Base-by-base conservation (phyloP, 2,113 vertebrate genomes). In the Pyrgilauda ruficollis region DNA sequence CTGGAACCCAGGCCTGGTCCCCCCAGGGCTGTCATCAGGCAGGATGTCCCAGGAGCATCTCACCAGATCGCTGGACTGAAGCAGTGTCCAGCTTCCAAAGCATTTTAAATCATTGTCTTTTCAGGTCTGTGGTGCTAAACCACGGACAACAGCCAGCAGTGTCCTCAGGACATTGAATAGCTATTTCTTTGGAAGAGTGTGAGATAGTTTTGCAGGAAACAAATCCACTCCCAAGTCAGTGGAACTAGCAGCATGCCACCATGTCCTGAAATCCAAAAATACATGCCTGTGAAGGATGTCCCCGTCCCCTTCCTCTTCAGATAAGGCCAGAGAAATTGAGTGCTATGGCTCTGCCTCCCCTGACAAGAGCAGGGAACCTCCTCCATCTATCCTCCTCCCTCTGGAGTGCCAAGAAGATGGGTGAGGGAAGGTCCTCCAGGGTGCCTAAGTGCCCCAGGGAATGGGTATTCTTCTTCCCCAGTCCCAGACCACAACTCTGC, bases 51-150 rank as follows among this genome's bases (percentile, higher is more conserved):
- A 13, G 23, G 35, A 9, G 1, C 30, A 33, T 31, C 41, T 6
- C 2, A 8, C 31, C 0, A 0, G 43, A 41, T 21, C 0, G 0
- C 1, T 8, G 74, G 6, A 22, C 31, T 59, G 33, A 8, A 63
- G 68, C 18, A 0, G 0, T 11, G 22, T 88, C 47, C 12, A 3
- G 33, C 33, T 91, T 76, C 84, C 74, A 59, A 76, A 76, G 39
- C 9, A 2, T 63, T 83, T 85, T 27, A 58, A 44, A n/a, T 17
- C 31, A 7, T 27, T 69, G 8, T 15, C 31, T 49, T 68, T 84
- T 53, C 50, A 62, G 56, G 28, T 59, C 47, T 10, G 13, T 2
- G 3, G 53, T 67, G 47, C 37, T 89, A 67, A 91, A 55, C 17
- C 27, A 16, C 2, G 6, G 39, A 35, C 46, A 64, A 52, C 5